A percentile compares a stretch with the other conserved stretches of the same genome.
phyloP scores from a whole-genome alignment of 2,888 invertebrate species.

The Terebella lapidaria region DNA sequence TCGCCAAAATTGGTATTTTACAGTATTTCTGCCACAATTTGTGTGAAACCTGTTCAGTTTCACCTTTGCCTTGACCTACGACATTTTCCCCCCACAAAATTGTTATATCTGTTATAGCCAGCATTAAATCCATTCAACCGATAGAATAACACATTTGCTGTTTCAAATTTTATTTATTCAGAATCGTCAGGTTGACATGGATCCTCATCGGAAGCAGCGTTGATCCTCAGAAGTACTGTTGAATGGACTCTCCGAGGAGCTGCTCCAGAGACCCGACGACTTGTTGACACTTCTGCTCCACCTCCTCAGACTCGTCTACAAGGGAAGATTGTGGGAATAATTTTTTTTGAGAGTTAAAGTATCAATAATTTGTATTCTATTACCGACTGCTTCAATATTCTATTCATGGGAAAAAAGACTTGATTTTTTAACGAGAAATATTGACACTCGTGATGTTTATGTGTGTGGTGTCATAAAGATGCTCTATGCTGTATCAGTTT shows the following conservation, averaged over 20 bases:
- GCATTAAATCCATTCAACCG: no score
- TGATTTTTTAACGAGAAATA: background rate
- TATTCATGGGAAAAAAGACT: background rate
- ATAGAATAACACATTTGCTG: no score
- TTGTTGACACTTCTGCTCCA: slow-evolving; percentile 74
- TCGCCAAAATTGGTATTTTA: no score
- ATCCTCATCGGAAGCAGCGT: background rate
- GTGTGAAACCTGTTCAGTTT: no score
- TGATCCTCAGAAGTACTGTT: slow-evolving; percentile 1
- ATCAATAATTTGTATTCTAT: background rate
- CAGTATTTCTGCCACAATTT: no score
- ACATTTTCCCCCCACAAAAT: no score
- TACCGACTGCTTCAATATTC: background rate
- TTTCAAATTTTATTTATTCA: background rate
- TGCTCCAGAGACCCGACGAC: slow-evolving; percentile 80
- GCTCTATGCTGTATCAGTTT: background rate
- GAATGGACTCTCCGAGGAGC: slow-evolving; percentile 79
- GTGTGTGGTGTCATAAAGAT: background rate
- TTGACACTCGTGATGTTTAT: background rate
- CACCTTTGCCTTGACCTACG: no score
- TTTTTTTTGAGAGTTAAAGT: slow-evolving; percentile 1
- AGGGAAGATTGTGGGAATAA: slow-evolving; percentile 2
- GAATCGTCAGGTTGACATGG: background rate
- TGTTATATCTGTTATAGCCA: no score
- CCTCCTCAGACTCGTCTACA: slow-evolving; percentile 60